phyloP scores from a whole-genome alignment of 2,797 vertebrate species.

The Lindbergichthys nudifrons region DNA sequence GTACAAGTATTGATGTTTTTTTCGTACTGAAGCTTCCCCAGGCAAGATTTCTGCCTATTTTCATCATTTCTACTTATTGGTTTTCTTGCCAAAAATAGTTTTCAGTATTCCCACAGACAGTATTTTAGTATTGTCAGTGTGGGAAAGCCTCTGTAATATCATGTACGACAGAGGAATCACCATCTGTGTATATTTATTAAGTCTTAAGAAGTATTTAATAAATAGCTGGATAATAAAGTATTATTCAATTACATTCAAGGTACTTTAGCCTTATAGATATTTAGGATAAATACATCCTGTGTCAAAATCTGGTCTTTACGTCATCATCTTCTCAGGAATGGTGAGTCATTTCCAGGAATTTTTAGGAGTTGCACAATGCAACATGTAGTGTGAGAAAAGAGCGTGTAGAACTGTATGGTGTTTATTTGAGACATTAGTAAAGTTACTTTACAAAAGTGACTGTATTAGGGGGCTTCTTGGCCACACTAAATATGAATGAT shows the following conservation, averaged over 20 bases:
- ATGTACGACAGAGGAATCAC: neutral
- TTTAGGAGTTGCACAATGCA: neutral
- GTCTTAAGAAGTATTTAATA: neutral
- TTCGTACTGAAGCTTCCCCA: neutral
- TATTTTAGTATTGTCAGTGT: conserved; percentile 2
- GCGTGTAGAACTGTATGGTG: neutral
- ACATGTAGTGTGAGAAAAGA: neutral
- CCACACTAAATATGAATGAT: too few relatives aligned
- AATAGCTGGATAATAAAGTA: neutral
- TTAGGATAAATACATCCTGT: neutral
- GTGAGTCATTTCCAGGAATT: neutral
- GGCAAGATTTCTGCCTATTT: conserved; percentile 5
- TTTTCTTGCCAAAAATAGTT: conserved; percentile 15
- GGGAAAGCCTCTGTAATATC: conserved; percentile 1
- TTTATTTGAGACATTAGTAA: neutral
- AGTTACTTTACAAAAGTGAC: neutral
- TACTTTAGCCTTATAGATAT: neutral
- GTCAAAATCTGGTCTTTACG: neutral
- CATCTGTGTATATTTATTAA: neutral
- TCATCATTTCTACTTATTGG: neutral
- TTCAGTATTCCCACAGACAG: neutral
- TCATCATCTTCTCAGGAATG: neutral
- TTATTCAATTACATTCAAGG: neutral
- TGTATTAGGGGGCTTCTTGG: neutral
- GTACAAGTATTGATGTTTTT: neutral